phyloP scores from a whole-genome alignment of 2,797 vertebrate species.

The Tokudaia muenninki region DNA sequence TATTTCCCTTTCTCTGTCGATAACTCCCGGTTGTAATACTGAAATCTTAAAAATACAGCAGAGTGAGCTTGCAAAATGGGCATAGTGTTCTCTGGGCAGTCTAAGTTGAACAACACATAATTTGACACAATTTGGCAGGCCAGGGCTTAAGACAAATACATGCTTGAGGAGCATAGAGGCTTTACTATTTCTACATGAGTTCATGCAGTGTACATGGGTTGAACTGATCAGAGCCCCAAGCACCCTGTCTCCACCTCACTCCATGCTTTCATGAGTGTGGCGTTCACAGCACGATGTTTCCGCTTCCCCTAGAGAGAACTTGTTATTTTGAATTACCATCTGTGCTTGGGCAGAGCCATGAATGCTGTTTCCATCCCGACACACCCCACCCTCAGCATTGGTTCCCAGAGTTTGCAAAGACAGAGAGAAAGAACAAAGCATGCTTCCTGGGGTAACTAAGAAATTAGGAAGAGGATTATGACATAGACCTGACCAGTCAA shows the following conservation, averaged over 20 bases:
- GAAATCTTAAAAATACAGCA: constrained; percentile 81
- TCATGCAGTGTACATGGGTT: constrained; percentile 57
- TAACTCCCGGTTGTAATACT: constrained; percentile 78
- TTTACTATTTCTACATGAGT: constrained; percentile 83
- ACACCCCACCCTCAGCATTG: neutral
- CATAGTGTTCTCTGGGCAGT: constrained; percentile 83
- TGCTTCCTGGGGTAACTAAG: neutral
- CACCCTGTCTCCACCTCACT: constrained; percentile 66
- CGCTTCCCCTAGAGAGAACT: constrained; percentile 65
- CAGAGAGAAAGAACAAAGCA: neutral
- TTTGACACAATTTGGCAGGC: constrained; percentile 85
- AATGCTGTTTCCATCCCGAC: neutral
- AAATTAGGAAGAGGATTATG: neutral
- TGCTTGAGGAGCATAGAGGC: constrained; percentile 83
- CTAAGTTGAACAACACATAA: constrained; percentile 84
- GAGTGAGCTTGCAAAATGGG: constrained; percentile 84
- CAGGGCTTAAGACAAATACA: constrained; percentile 82
- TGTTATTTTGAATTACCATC: constrained; percentile 69
- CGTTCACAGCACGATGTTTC: constrained; percentile 71
- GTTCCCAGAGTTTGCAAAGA: neutral
- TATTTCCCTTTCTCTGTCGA: constrained; percentile 82
- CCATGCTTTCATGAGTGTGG: constrained; percentile 75
- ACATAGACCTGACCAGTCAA: neutral
- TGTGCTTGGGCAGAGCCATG: constrained; percentile 57
- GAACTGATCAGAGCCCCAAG: constrained; percentile 78